These are phyloP conservation scores for Scatophagus argus DNA, from an alignment of 2,113 vertebrate species.

Conservation along the genomic window DNA sequence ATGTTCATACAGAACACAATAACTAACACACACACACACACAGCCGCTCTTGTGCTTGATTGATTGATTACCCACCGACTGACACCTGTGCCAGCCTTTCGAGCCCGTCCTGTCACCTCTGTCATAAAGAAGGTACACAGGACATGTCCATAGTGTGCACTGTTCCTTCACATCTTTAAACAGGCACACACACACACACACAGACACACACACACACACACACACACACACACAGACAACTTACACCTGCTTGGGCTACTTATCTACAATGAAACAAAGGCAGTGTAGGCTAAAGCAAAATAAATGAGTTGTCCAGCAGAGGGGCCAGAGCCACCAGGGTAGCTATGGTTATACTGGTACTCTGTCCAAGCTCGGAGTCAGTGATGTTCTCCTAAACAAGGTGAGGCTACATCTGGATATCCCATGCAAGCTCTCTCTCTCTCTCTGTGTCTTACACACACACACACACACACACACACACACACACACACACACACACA, in stretches of 20 bases:
- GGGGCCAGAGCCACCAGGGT: conserved; percentile 11
- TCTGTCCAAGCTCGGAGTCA: conserved; percentile 61
- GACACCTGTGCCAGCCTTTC: conserved; percentile 40
- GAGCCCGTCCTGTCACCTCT: conserved; percentile 24
- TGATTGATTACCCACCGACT: conserved; percentile 51
- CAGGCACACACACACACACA: background rate
- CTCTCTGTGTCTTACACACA: no score
- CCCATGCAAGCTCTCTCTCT: no score
- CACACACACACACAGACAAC: conserved; percentile 8
- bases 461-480: no score
- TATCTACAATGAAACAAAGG: conserved; percentile 52
- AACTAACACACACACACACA: conserved; percentile 13
- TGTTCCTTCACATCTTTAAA: background rate
- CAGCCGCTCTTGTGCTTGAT: conserved; percentile 40
- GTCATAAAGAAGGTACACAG: conserved; percentile 10
- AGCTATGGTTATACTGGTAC: conserved; percentile 43
- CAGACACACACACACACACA: background rate
- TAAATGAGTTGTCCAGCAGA: conserved; percentile 18
- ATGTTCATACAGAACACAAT: conserved; percentile 24
- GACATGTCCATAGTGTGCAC: conserved; percentile 11
- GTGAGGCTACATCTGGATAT: conserved; percentile 55
- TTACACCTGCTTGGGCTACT: conserved; percentile 34
- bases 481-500: conserved; percentile 32
- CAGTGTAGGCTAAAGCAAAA: conserved; percentile 5
- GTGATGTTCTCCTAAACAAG: conserved; percentile 69